Evolutionary conservation across 2,888 invertebrate species (phyloP).

Genomic region (Pammene fasciana): DNA sequence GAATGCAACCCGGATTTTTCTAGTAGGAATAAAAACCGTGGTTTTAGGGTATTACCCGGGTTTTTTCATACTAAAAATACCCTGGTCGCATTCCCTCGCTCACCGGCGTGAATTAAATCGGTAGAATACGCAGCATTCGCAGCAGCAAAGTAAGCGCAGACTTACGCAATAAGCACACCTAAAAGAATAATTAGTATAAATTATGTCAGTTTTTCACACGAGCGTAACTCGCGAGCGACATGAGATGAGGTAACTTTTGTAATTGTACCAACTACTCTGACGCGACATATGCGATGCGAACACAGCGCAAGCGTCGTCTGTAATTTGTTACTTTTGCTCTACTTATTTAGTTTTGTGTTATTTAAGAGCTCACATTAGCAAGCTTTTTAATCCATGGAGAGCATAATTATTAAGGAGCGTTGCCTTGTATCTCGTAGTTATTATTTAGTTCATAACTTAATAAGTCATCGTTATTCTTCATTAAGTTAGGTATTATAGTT

Average conservation of each 20-base stretch:
- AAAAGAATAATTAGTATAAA: conserved; percentile 39
- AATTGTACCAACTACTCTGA: conserved; percentile 37
- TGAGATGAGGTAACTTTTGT: conserved; percentile 38
- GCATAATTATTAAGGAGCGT: neutral
- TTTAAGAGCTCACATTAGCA: conserved; percentile 26
- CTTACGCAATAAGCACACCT: conserved; percentile 33
- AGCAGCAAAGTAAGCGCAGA: conserved; percentile 21
- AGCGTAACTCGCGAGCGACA: conserved; percentile 36
- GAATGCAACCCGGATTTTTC: too few relatives aligned
- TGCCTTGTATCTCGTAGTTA: too few relatives aligned
- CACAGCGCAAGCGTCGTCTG: neutral
- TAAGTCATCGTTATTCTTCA: too few relatives aligned
- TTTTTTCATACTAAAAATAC: too few relatives aligned
- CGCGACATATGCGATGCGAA: conserved; percentile 19
- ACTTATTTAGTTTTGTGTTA: conserved; percentile 34
- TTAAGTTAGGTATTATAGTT: too few relatives aligned
- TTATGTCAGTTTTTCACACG: conserved; percentile 32
- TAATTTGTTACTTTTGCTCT: conserved; percentile 37
- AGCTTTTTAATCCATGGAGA: neutral
- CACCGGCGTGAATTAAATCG: conserved; percentile 3
- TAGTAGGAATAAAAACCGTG: too few relatives aligned
- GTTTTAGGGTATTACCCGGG: too few relatives aligned
- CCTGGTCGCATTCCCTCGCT: too few relatives aligned
- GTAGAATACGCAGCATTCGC: conserved; percentile 20
- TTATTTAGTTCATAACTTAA: too few relatives aligned